phyloP scores from a whole-genome alignment of 2,888 invertebrate species.

The Hemithea aestivaria region DNA sequence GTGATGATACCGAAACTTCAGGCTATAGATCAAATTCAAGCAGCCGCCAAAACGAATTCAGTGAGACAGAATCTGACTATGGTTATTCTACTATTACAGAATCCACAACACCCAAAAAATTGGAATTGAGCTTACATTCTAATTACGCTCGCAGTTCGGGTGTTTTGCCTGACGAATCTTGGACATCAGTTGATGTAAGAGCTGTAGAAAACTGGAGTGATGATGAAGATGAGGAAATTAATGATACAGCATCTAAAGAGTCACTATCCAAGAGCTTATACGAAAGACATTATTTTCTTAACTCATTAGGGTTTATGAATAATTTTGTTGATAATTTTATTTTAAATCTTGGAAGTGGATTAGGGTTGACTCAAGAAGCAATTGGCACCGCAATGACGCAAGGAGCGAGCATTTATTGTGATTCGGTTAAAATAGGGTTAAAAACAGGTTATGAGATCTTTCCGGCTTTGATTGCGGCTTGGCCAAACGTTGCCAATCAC shows the following conservation, averaged over 20 bases:
- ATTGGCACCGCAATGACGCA: slow-evolving; percentile 79
- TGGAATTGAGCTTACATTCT: slow-evolving; percentile 63
- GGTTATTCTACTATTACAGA: slow-evolving; percentile 81
- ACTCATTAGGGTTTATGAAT: slow-evolving; percentile 83
- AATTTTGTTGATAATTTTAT: slow-evolving; percentile 84
- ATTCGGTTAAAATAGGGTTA: slow-evolving; percentile 59
- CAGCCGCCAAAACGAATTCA: slow-evolving; percentile 62
- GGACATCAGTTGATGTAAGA: slow-evolving; percentile 65
- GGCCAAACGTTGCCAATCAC: slow-evolving; percentile 85
- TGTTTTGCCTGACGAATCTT: slow-evolving; percentile 73
- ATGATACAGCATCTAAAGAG: slow-evolving; percentile 46
- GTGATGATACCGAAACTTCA: slow-evolving; percentile 72
- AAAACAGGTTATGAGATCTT: slow-evolving; percentile 81
- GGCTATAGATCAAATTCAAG: slow-evolving; percentile 76
- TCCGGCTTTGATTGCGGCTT: slow-evolving; percentile 84
- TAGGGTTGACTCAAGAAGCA: slow-evolving; percentile 78
- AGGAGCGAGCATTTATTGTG: slow-evolving; percentile 83
- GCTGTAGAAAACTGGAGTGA: slow-evolving; percentile 58
- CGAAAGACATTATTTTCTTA: slow-evolving; percentile 77
- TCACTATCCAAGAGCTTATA: slow-evolving; percentile 56
- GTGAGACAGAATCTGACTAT: slow-evolving; percentile 80
- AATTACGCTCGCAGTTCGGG: slow-evolving; percentile 61
- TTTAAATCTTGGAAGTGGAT: slow-evolving; percentile 74
- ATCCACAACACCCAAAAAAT: slow-evolving; percentile 77
- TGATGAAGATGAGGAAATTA: slow-evolving; percentile 58